Percentiles rank a stretch among this genome's conserved stretches.
These are phyloP conservation scores for Leptosomus discolor DNA, from an alignment of 2,113 vertebrate genomes.

Conservation along the genomic window DNA sequence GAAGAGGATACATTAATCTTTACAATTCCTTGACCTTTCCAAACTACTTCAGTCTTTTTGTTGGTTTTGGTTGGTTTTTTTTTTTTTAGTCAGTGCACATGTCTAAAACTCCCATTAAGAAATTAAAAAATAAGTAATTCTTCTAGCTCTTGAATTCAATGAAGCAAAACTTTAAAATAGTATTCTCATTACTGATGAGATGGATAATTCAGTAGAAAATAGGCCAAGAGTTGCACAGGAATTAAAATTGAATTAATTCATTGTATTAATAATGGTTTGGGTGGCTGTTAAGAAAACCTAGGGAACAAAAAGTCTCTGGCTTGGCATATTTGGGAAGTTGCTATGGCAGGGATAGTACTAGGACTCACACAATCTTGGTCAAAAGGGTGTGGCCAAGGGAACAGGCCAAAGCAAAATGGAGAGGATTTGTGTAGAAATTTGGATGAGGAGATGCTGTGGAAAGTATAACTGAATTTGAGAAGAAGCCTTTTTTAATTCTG, in stretches of 20 bases:
- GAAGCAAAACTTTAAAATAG: neutral
- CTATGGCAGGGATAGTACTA: neutral
- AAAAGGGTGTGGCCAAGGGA: neutral
- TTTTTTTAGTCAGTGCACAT: neutral
- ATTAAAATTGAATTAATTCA: neutral
- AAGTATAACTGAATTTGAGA: neutral
- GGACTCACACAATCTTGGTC: neutral
- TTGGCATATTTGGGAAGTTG: neutral
- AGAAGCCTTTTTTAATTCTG: neutral
- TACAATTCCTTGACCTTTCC: neutral
- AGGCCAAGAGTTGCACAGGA: neutral
- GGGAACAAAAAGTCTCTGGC: neutral
- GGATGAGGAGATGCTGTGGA: neutral
- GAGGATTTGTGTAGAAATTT: neutral
- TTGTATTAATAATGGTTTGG: neutral
- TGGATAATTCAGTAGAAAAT: neutral
- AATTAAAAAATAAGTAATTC: neutral
- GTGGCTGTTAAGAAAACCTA: neutral
- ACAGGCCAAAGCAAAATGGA: neutral
- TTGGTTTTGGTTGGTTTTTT: neutral
- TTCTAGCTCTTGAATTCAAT: neutral
- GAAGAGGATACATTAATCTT: neutral
- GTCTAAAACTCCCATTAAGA: neutral
- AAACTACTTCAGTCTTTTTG: neutral
- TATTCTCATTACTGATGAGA: neutral